Evolutionary conservation across 2,888 invertebrate genomes (phyloP).

Genomic region (Drosophila paracracens): DNA sequence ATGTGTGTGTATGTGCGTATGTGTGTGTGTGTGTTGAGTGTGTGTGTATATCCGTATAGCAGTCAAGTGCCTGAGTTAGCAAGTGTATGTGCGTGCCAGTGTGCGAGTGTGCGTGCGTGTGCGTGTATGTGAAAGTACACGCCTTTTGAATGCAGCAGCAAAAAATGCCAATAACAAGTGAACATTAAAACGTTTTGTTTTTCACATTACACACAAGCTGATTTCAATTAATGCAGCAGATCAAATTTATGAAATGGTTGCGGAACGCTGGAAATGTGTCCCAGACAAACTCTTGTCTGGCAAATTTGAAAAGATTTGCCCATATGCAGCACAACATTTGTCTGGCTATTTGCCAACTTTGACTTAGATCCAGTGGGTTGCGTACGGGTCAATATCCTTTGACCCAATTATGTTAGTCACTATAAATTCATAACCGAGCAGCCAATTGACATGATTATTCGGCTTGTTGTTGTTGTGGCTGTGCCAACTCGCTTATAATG

Average conservation of each 20-base stretch:
- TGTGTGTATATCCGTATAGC: constrained; percentile 30
- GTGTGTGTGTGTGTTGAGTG: constrained; percentile 24
- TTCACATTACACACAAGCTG: constrained; percentile 4
- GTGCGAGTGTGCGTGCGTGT: constrained; percentile 24
- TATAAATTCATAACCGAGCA: constrained; percentile 55
- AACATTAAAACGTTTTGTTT: constrained; percentile 32
- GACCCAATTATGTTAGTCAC: constrained; percentile 76
- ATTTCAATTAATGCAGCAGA: constrained; percentile 18
- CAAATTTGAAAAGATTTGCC: constrained; percentile 34
- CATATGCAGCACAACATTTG: constrained; percentile 21
- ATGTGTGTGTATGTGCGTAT: constrained; percentile 32
- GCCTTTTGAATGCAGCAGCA: constrained; percentile 62
- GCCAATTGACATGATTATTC: constrained; percentile 67
- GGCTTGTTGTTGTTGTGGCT: constrained; percentile 35
- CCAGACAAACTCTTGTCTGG: constrained; percentile 63
- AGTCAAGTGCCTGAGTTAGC: constrained; percentile 38
- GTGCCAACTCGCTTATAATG: constrained; percentile 63
- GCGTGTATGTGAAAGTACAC: constrained; percentile 55
- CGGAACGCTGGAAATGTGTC: constrained; percentile 36
- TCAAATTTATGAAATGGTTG: constrained; percentile 27
- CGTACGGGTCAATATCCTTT: constrained; percentile 83
- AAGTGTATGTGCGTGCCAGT: constrained; percentile 22
- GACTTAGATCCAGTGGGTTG: constrained; percentile 22
- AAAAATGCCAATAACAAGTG: constrained; percentile 56
- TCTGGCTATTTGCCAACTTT: constrained; percentile 52